Conservation (phyloP, 2,113 vertebrate species). For the Strigops habroptila region DNA sequence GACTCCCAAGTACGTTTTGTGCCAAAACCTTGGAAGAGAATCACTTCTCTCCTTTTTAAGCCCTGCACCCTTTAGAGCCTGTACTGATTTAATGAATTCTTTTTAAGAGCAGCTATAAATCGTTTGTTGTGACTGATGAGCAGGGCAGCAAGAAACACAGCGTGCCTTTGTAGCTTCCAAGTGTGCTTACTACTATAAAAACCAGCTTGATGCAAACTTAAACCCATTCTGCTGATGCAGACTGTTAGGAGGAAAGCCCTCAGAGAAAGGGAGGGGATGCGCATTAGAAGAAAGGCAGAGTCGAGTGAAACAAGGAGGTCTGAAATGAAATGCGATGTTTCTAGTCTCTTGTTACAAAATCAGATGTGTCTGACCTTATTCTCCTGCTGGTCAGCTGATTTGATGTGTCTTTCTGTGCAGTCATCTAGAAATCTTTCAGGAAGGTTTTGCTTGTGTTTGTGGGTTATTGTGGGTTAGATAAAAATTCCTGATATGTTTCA, state of each 20-base stretch:
- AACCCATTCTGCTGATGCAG: not conserved
- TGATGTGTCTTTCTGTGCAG: not conserved
- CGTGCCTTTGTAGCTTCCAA: conserved; percentile 1
- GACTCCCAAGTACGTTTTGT: not conserved
- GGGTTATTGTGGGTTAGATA: not conserved
- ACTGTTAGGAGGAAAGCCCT: not conserved
- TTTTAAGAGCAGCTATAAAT: not conserved
- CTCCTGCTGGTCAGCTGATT: not conserved
- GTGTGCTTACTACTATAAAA: not conserved
- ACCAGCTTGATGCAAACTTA: not conserved
- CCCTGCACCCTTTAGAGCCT: not conserved
- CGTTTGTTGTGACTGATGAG: conserved; percentile 1
- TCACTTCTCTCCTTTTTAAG: not conserved
- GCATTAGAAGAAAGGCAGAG: not conserved
- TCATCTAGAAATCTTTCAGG: not conserved
- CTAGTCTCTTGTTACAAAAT: not conserved
- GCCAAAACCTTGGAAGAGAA: not conserved
- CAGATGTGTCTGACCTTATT: not conserved
- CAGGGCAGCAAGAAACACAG: not conserved
- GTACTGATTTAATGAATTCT: not conserved
- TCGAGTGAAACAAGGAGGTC: not conserved
- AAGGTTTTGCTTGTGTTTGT: not conserved
- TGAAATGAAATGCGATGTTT: not conserved
- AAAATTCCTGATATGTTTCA: not conserved
- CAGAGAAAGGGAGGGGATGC: not conserved